Evolutionary conservation across 2,113 vertebrate genomes (phyloP), one percentile per base, ranked within the genome.

Genomic region (Gambusia holbrooki): DNA sequence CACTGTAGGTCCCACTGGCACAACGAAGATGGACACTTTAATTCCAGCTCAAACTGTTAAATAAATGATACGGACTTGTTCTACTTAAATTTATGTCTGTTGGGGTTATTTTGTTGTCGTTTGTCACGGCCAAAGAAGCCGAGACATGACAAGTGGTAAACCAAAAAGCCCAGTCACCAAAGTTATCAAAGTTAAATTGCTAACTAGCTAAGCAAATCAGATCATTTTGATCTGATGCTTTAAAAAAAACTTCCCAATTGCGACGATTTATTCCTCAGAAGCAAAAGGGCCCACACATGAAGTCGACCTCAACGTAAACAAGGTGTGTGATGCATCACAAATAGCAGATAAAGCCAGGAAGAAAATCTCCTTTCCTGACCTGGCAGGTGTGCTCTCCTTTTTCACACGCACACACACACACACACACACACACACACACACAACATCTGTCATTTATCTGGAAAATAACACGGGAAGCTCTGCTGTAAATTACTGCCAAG

Each of bases 281-380:
- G 0, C 7, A 64, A 37, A 32, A 70, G 79, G 65, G 68, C 67
- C 80, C 73, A 83, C 85, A 84, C 68, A 77, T 76, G 81, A 84
- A 86, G 79, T 69, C 84, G 75, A 66, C 58, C 78, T 3, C 74
- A 72, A 84, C 76, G 75, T 65, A 87, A 81, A 91, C 81, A 85
- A 74, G 62, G 60, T 66, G 68, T 6, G 86, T 6, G 86, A 87
- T 85, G 74, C 72, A 85, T 88, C 83, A 84, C 77, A 90, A 70
- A 74, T 82, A 78, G 76, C 80, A 85, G 84, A 92, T 88, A 89
- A 92, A 88, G 82, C 75, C 65, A 19, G 64, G 63, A 75, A 83
- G 82, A 81, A 89, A 81, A 73, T 66, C 73, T 83, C 63, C 83
- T 83, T 92, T 88, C 83, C 87, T 77, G 68, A 72, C 74, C 70